Base-by-base conservation (phyloP, 2,113 vertebrate species). In the Motacilla alba region DNA sequence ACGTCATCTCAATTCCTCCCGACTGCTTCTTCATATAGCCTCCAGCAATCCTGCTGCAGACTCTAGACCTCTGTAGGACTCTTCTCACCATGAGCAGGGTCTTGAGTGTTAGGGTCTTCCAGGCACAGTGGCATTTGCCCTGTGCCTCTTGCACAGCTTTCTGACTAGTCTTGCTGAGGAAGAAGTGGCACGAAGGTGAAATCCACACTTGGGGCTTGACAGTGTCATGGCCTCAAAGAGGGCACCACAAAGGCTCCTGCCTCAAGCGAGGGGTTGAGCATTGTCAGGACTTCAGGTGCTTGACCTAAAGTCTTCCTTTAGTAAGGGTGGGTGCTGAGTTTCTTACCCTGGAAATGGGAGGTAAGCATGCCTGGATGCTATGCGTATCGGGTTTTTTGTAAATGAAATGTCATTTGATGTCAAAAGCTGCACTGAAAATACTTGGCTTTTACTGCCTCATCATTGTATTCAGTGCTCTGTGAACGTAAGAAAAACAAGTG, bases 371-470 rank as follows among this genome's bases (percentile, higher is more conserved):
- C 21, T 53, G 50, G 18, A 20, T 39, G 31, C 2, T 9, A 8
- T 67, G 13, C 21, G 4, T 31, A 8, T 67, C 0, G 1, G 1
- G 2, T 1, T n/a, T 70, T 83, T 63, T 31, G 20, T 53, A 56
- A 19, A 15, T 69, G 11, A 33, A 67, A 60, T 20, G 23, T 47
- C 11, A 53, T 73, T 44, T 46, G 7, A 13, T 20, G 0, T 56
- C 22, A 77, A 89, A 94, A 68, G 13, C 37, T 72, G 15, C 24
- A 4, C 10, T 82, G 27, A 31, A 90, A 83, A 18, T 75, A n/a
- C 33, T 90, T 87, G 6, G 5, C 22, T 62, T 74, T 28, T 74
- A 4, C 16, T 66, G 67, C 39, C 8, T 76, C 8, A 15, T 66
- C 9, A 13, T 46, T 94, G 12, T 62, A 63, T 81, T 88, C 26